phyloP scores from a whole-genome alignment of 2,888 invertebrate genomes.

The Craniophora ligustri region DNA sequence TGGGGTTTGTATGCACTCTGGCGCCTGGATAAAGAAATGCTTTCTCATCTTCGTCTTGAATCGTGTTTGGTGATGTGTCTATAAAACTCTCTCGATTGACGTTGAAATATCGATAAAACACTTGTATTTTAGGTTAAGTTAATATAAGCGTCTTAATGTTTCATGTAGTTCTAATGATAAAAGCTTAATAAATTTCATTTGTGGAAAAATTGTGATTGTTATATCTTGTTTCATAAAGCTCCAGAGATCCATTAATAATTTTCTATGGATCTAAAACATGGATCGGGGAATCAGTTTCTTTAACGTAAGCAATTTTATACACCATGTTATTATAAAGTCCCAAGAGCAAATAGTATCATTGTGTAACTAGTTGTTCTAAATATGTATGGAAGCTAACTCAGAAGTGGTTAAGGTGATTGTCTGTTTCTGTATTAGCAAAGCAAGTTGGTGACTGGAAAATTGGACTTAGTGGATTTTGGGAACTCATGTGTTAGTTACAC shows the following conservation, averaged over 20 bases:
- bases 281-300: conserved; percentile 27
- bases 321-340: conserved; percentile 28
- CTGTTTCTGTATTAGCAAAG: conserved; percentile 21
- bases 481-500: conserved; percentile 13
- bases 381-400: conserved; percentile 14
- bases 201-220: conserved; percentile 51
- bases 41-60: conserved; percentile 64
- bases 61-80: conserved; percentile 64
- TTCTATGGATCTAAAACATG: conserved; percentile 22
- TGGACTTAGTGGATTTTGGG: conserved; percentile 24
- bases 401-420: conserved; percentile 20
- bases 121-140: conserved; percentile 75
- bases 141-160: conserved; percentile 76
- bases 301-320: conserved; percentile 22
- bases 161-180: conserved; percentile 69
- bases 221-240: conserved; percentile 36
- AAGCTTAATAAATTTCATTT: conserved; percentile 70
- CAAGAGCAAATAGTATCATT: conserved; percentile 34
- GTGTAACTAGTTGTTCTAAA: conserved; percentile 32
- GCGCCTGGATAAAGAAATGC: conserved; percentile 70
- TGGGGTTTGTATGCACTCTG: conserved; percentile 74
- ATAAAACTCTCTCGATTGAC: conserved; percentile 64
- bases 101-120: conserved; percentile 67
- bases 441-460: conserved; percentile 26
- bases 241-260: conserved; percentile 21